These are phyloP conservation scores for Epinephelus cyanopodus DNA, from an alignment of 2,113 vertebrate species.

Conservation along the genomic window DNA sequence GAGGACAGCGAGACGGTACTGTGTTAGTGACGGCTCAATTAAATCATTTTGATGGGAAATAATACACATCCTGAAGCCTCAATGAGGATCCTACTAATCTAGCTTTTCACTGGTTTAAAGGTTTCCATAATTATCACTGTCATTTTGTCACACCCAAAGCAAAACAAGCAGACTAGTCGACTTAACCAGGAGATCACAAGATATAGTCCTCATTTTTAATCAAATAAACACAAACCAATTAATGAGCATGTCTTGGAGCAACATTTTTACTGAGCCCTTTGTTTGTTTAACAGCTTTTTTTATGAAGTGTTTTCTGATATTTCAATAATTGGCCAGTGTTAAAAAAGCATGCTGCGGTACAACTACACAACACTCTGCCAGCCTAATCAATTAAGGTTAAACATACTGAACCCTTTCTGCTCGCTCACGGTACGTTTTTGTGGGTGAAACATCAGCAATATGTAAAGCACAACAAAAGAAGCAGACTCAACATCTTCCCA, in stretches of 20 bases:
- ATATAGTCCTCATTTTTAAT: neutral
- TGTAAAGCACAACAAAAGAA: neutral
- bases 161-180: neutral
- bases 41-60: constrained; percentile 28
- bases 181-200: neutral
- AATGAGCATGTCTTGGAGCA: neutral
- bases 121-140: neutral
- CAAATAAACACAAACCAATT: neutral
- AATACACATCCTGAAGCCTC: neutral
- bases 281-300: neutral
- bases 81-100: neutral
- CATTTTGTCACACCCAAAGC: neutral
- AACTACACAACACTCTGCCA: neutral
- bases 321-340: neutral
- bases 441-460: neutral
- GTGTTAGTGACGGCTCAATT: constrained; percentile 27
- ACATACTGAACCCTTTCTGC: neutral
- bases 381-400: neutral
- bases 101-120: neutral
- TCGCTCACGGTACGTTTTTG: neutral
- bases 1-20: constrained; percentile 1
- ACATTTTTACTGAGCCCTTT: neutral
- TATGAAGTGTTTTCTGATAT: neutral
- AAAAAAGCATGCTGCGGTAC: neutral
- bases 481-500: too few species aligned